Evolutionary conservation across 1,140 invertebrate species (phyloP).

Genomic region (Centruroides sculpturatus): DNA sequence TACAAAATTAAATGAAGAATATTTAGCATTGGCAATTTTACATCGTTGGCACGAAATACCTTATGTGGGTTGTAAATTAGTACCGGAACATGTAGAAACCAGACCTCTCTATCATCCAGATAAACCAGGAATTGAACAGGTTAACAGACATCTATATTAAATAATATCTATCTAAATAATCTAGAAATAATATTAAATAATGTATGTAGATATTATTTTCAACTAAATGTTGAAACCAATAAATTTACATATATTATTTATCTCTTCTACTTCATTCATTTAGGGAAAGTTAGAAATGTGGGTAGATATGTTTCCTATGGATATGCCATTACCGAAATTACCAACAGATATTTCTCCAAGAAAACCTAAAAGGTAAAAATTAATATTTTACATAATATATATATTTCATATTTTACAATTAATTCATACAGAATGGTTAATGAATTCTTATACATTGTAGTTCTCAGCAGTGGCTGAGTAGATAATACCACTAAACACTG

Average conservation of each 20-base stretch:
- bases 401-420: background rate
- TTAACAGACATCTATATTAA: conserved; percentile 5
- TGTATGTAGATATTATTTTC: background rate
- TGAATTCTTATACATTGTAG: too few species aligned
- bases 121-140: conserved; percentile 78
- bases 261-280: too few species aligned
- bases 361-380: conserved; percentile 51
- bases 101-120: conserved; percentile 70
- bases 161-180: background rate
- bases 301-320: conserved; percentile 90
- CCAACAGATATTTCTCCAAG: conserved; percentile 70
- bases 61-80: conserved; percentile 55
- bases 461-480: too few species aligned
- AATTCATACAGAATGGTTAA: too few species aligned
- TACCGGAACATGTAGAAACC: conserved; percentile 78
- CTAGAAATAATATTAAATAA: background rate
- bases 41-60: conserved; percentile 70
- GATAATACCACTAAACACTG: background rate
- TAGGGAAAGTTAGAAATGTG: conserved; percentile 83
- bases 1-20: conserved; percentile 44
- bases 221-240: background rate
- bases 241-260: conserved; percentile 1
- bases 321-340: conserved; percentile 57
- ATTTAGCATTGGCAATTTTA: conserved; percentile 63
- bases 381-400: background rate